Conservation (phyloP, 2,113 vertebrate genomes). For the Haemorhous mexicanus region DNA sequence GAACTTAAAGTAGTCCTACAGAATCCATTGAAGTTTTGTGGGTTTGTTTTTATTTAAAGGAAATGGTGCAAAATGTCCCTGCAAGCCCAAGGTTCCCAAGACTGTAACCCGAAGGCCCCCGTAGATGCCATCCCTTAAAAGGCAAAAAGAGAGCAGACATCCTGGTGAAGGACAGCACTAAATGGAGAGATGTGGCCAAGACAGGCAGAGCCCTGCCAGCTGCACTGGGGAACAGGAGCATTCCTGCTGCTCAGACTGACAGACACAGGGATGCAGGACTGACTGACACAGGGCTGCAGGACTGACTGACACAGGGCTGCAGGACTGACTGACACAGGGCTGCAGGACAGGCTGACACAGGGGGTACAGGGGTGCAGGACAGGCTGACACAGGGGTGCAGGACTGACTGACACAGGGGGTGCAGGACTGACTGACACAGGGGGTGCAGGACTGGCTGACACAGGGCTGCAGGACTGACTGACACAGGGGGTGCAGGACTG, state of each 20-base stretch:
- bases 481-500: neutral
- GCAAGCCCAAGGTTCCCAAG: slow-evolving; percentile 33
- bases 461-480: no score
- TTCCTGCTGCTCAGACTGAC: neutral
- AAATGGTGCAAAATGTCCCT: slow-evolving; percentile 49
- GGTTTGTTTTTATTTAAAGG: slow-evolving; percentile 19
- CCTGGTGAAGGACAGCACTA: slow-evolving; percentile 8
- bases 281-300: neutral
- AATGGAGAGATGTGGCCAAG: neutral
- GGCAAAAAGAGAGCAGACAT: slow-evolving; percentile 50
- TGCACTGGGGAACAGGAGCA: neutral
- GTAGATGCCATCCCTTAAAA: slow-evolving; percentile 68
- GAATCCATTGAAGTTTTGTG: neutral
- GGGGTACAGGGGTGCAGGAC: no score
- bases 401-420: no score
- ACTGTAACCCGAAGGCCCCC: slow-evolving; percentile 28
- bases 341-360: neutral
- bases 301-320: no score
- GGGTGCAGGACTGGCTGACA: no score
- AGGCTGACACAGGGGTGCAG: no score
- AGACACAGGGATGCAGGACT: no score
- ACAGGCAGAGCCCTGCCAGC: neutral
- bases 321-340: no score
- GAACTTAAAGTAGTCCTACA: neutral
- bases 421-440: neutral